Percentiles rank a stretch among this genome's conserved stretches.
These are phyloP conservation scores for Phoxinus dragarum DNA, from an alignment of 2,797 vertebrate genomes.

Conservation along the genomic window DNA sequence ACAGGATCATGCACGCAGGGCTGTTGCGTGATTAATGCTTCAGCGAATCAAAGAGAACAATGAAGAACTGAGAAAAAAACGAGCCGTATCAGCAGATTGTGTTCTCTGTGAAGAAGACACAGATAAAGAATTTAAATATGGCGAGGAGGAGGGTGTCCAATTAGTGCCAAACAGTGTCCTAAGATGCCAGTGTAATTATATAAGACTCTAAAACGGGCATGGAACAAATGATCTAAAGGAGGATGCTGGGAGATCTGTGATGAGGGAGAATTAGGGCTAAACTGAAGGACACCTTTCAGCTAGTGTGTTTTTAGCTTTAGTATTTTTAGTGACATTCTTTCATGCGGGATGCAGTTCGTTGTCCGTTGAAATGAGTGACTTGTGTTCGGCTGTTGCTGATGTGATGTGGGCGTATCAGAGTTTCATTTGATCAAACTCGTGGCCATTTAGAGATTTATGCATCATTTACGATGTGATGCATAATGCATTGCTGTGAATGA, in stretches of 20 bases:
- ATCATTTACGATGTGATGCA: not conserved
- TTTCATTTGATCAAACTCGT: not conserved
- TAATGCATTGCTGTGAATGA: not conserved
- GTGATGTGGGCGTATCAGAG: not conserved
- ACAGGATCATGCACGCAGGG: conserved; percentile 37
- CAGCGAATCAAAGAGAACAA: conserved; percentile 48
- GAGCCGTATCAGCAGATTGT: conserved; percentile 52
- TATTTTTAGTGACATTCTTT: not conserved
- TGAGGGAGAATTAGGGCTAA: not conserved
- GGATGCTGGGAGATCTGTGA: not conserved
- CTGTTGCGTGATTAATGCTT: conserved; percentile 52
- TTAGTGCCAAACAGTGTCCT: conserved; percentile 48
- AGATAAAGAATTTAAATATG: conserved; percentile 54
- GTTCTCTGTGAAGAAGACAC: conserved; percentile 42
- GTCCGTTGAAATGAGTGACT: not conserved
- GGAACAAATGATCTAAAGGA: not conserved
- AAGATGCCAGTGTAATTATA: not conserved
- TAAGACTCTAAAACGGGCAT: not conserved
- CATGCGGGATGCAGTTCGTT: not conserved
- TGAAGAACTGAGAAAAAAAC: conserved; percentile 17
- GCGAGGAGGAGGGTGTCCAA: conserved; percentile 44
- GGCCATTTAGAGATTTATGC: not conserved
- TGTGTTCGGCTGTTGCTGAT: too few relatives aligned
- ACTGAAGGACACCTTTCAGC: not conserved
- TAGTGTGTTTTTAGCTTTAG: not conserved